Percentiles rank a stretch among this genome's conserved stretches.
phyloP scores from a whole-genome alignment of 2,888 invertebrate genomes.

The Nysson spinosus region DNA sequence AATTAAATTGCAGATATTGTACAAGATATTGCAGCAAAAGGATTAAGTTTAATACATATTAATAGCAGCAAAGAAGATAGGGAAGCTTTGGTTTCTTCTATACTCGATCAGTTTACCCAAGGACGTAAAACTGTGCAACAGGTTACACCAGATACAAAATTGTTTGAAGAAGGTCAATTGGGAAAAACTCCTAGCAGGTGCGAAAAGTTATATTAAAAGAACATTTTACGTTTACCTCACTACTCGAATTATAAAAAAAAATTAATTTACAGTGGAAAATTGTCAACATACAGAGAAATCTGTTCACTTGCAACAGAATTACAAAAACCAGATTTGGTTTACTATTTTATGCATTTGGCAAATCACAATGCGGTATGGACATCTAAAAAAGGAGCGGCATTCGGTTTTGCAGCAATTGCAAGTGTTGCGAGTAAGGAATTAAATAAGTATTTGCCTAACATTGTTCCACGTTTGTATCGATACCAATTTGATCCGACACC shows the following conservation, averaged over 20 bases:
- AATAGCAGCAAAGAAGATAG: slow-evolving; percentile 86
- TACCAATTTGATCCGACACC: slow-evolving; percentile 96
- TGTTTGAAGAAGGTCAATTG: slow-evolving; percentile 92
- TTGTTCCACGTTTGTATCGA: slow-evolving; percentile 91
- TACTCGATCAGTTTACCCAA: slow-evolving; percentile 90
- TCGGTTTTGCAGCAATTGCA: slow-evolving; percentile 93
- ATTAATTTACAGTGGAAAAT: slow-evolving; percentile 84
- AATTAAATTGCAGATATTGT: slow-evolving; percentile 84
- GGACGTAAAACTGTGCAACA: slow-evolving; percentile 86
- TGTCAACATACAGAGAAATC: slow-evolving; percentile 96
- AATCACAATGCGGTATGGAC: slow-evolving; percentile 97
- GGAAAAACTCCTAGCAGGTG: slow-evolving; percentile 93
- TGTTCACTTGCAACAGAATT: slow-evolving; percentile 95
- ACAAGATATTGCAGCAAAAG: slow-evolving; percentile 95
- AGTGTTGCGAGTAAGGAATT: slow-evolving; percentile 90
- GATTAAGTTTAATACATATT: slow-evolving; percentile 91
- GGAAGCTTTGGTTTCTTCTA: slow-evolving; percentile 85
- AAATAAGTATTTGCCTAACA: slow-evolving; percentile 88
- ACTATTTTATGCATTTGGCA: slow-evolving; percentile 97
- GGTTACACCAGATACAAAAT: slow-evolving; percentile 89
- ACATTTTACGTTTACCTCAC: background rate
- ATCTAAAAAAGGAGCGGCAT: slow-evolving; percentile 95
- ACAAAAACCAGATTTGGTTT: slow-evolving; percentile 95
- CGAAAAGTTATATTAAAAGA: slow-evolving; percentile 37
- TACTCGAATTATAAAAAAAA: background rate